phyloP scores from a whole-genome alignment of 2,888 invertebrate genomes.

The Ditula angustiorana region DNA sequence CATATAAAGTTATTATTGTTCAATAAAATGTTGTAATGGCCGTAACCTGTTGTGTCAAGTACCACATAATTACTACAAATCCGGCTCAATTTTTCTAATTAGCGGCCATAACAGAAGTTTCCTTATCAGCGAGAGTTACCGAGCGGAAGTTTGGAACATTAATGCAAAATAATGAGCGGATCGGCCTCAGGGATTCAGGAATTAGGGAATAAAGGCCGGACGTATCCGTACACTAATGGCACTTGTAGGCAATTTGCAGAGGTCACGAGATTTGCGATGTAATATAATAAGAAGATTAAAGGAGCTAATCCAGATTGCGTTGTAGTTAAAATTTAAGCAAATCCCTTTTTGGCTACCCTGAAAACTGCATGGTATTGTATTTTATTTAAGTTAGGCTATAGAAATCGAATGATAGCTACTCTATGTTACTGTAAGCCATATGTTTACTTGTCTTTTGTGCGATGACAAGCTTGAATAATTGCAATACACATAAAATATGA shows the following conservation, averaged over 20 bases:
- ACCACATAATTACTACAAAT: conserved; percentile 23
- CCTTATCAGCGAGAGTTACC: conserved; percentile 70
- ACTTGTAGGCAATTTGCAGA: conserved; percentile 67
- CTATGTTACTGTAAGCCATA: too few species aligned
- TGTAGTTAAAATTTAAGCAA: background rate
- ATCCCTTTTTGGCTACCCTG: background rate
- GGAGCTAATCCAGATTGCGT: background rate
- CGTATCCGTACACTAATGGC: conserved; percentile 63
- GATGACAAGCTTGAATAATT: too few species aligned
- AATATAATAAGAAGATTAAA: conserved; percentile 27
- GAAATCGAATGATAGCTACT: too few species aligned
- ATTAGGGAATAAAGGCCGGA: conserved; percentile 64
- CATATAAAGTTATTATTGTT: too few species aligned
- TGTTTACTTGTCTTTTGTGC: too few species aligned
- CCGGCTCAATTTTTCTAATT: conserved; percentile 58
- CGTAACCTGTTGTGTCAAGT: background rate
- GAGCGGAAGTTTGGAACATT: conserved; percentile 73
- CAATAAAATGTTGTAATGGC: too few species aligned
- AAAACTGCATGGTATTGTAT: too few species aligned
- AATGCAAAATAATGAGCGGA: conserved; percentile 78
- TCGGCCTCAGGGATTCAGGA: conserved; percentile 65
- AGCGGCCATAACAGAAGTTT: conserved; percentile 63
- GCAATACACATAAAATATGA: too few species aligned
- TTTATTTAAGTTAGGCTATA: too few species aligned
- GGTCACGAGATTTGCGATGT: conserved; percentile 63